Evolutionary conservation across 2,888 invertebrate species (phyloP), one percentile per base, ranked within the genome.

Genomic region (Platerodrilus igneus): DNA sequence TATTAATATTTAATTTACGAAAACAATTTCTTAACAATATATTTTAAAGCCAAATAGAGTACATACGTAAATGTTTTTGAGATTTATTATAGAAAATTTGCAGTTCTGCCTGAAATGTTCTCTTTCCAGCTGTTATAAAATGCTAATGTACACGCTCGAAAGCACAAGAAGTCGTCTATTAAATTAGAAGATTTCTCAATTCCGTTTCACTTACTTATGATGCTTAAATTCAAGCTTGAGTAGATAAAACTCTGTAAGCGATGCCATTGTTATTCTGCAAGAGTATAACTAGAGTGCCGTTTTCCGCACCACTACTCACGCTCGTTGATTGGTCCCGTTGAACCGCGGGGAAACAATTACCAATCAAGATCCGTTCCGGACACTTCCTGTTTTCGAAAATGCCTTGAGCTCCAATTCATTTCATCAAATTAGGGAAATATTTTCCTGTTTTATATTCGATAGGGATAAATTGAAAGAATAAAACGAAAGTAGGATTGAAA

Each of bases 241-340:
- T 29, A 39, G 31, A 15, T 32, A 32, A 42, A 46, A 39, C 33
- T 46, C 37, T 32, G 46, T 45, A 45, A 45, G 45, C 37, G 45
- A 45, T 41, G 42, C 70, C 42, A 67, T 67, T 66, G 65, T 64
- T 66, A 67, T 67, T 67, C 67, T 51, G 55, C 41, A 46, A 58
- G 54, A 55, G 67, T 62, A 58, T 53, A 57, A 51, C 50, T 47
- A 53, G 62, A 62, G 64, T 65, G 64, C 60, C 63, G 63, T 61
- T 67, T 67, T 65, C 64, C 63, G 65, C 65, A 60, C 66, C 62
- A 63, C 64, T 64, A 62, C 61, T 58, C 63, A 55, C 63, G 63
- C 61, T 57, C 64, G 60, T 60, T 66, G 66, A 66, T 66, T 66
- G 65, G 66, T 56, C 58, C 58, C 55, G 50, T 39, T 45, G 53